These are phyloP conservation scores for Spodoptera picta DNA, from an alignment of 2,888 invertebrate genomes.

Conservation along the genomic window DNA sequence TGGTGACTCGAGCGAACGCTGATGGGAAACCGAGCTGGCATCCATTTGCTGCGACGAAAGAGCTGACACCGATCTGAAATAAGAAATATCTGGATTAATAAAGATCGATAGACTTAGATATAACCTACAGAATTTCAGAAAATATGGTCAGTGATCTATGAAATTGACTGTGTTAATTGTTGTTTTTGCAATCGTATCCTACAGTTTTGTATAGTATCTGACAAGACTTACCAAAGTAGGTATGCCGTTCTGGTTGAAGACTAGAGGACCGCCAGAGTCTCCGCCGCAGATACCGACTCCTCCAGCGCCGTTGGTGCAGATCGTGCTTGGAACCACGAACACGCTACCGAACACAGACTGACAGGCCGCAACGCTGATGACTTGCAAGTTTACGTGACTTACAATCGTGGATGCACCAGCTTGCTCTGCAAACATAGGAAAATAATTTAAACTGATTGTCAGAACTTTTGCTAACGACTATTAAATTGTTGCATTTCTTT, in stretches of 20 bases:
- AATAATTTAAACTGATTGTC: not conserved
- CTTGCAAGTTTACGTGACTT: conserved; percentile 67
- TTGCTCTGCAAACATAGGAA: conserved; percentile 56
- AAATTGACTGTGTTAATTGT: no score
- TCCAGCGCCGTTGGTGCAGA: conserved; percentile 71
- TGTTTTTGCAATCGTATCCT: no score
- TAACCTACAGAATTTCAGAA: not conserved
- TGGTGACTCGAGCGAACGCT: conserved; percentile 72
- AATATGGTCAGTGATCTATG: not conserved
- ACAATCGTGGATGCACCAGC: conserved; percentile 57
- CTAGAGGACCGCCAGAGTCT: conserved; percentile 73
- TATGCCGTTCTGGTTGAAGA: conserved; percentile 50
- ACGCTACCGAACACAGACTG: conserved; percentile 52
- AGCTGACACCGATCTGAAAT: conserved; percentile 73
- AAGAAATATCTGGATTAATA: no score
- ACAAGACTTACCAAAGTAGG: conserved; percentile 61
- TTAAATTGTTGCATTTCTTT: no score
- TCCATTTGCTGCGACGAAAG: conserved; percentile 66
- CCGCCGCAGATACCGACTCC: conserved; percentile 71
- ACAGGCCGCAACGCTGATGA: conserved; percentile 64
- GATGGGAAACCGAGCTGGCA: conserved; percentile 73
- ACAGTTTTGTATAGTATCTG: not conserved
- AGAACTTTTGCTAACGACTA: no score
- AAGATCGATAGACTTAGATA: no score
- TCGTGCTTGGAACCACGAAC: conserved; percentile 59